Evolutionary conservation across 2,113 vertebrate genomes (phyloP), one percentile per base, ranked within the genome.

Genomic region (Probosciger aterrimus): DNA sequence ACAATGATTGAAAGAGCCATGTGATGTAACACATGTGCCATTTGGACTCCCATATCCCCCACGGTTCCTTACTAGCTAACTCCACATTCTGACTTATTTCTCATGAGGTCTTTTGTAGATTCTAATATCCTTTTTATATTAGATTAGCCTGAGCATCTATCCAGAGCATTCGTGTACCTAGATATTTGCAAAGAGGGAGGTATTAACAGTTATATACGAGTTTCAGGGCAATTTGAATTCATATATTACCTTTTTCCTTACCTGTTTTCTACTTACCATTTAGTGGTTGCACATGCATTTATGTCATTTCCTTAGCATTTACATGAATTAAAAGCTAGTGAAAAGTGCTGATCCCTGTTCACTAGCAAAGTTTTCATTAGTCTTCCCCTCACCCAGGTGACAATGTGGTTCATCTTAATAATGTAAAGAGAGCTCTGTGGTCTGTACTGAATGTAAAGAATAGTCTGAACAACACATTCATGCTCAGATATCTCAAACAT

Each of bases 11-110:
- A 59, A 79, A 90, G 22, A 86, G 27, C 11, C 2, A 0, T 18
- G 4, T 77, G 35, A 60, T 46, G 3, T 50, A 50, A 90, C 22
- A 64, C 0, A 1, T 1, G 0, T n/a, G 35, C 18, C 39, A 33
- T 68, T 68, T 68, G 59, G 41, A 47, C 53, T 77, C 24, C 11
- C 5, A 8, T 37, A 23, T 68, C n/a, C 57, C 64, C 25, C 17
- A 10, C 53, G 62, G 22, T 69, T 90, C 30, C 49, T 65, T 43
- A 43, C 23, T 69, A 73, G 18, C 39, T 69, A 88, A 37, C 27
- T 50, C 30, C n/a, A 78, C 46, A 49, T 74, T 83, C 30, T 82
- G 53, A 69, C 20, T 8, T 60, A 4, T 86, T 90, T 83, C 30
- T 76, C n/a, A 43, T 23, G 11, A 69, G 15, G 6, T 43, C 63